Base-by-base conservation (phyloP, 2,113 vertebrate genomes). In the Tragulus kanchil region DNA sequence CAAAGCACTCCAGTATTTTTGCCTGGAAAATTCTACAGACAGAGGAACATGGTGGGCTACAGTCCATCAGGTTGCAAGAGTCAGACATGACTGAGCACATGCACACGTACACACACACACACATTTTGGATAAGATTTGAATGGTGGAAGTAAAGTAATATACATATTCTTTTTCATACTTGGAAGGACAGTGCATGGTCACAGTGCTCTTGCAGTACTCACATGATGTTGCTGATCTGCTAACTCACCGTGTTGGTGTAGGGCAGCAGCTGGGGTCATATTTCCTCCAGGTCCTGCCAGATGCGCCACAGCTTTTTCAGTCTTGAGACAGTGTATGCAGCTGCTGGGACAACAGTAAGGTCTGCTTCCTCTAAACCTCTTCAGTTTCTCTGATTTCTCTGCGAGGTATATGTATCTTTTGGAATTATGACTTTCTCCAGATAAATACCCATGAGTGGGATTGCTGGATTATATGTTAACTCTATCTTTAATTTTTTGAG, bases 371-470 rank as follows among this genome's bases (percentile, higher is more conserved):
- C 16, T 15, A 90, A 45, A 10, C 26, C 8, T 95, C 10, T 93
- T 91, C 48, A 92, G 36, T 23, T 59, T 94, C 50, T 93, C 64
- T 75, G 71, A 82, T 75, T n/a, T n/a, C n/a, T n/a, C n/a, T n/a
- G n/a, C n/a, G 73, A 13, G 25, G 73, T 16, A 45, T 45, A 26
- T 50, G 45, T 75, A 50, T 75, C 45, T 77, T 75, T 75, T 75
- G 0, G 0, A 75, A 75, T 75, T 75, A 48, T 48, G 71, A 13
- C 42, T 75, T 48, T 48, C 13, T 26, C 6, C 23, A 75, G 6
- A 26, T 36, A 75, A 8, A 48, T 48, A 42, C 25, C 45, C 25
- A 77, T 45, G 13, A 50, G 45, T 77, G 25, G 45, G 13, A 50
- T 77, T 77, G 25, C 45, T 28, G 73, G 45, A 13, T 50, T 48